Evolutionary conservation across 2,113 vertebrate species (phyloP).

Genomic region (Clinocottus analis): DNA sequence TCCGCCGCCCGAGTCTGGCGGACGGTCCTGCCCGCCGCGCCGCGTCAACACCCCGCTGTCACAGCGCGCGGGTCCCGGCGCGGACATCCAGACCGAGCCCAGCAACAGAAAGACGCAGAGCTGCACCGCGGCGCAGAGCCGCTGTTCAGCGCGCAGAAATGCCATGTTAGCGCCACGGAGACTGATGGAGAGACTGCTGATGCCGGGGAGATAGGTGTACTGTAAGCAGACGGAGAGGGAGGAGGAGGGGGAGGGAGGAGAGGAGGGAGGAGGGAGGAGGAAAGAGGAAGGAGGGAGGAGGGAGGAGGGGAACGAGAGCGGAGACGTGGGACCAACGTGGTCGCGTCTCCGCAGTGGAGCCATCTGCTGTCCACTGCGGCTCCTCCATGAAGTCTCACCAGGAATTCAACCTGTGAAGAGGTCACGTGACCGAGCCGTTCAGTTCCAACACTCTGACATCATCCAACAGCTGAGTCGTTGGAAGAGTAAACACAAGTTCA

Average conservation of each 20-base stretch:
- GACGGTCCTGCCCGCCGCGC: constrained; percentile 65
- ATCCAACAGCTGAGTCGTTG: no score
- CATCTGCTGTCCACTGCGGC: constrained; percentile 76
- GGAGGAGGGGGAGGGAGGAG: no score
- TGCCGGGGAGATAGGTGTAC: constrained; percentile 80
- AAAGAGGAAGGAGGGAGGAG: constrained; percentile 73
- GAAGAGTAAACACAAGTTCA: no score
- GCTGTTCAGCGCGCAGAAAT: constrained; percentile 68
- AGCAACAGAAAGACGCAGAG: constrained; percentile 71
- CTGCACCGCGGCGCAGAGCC: constrained; percentile 62
- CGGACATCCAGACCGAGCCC: constrained; percentile 75
- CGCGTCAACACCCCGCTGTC: constrained; percentile 70
- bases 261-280: constrained; percentile 62
- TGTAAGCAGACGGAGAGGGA: constrained; percentile 72
- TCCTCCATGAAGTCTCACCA: background rate
- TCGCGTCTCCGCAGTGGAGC: constrained; percentile 76
- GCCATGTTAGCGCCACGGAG: constrained; percentile 76
- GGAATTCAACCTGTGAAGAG: background rate
- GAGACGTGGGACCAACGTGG: constrained; percentile 81
- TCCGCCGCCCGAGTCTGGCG: constrained; percentile 60
- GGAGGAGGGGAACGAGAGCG: constrained; percentile 75
- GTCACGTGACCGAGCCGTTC: no score
- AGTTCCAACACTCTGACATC: no score
- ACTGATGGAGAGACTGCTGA: constrained; percentile 80
- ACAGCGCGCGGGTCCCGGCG: constrained; percentile 74